Conservation (phyloP, 2,888 invertebrate species). For the Incurvaria masculella region DNA sequence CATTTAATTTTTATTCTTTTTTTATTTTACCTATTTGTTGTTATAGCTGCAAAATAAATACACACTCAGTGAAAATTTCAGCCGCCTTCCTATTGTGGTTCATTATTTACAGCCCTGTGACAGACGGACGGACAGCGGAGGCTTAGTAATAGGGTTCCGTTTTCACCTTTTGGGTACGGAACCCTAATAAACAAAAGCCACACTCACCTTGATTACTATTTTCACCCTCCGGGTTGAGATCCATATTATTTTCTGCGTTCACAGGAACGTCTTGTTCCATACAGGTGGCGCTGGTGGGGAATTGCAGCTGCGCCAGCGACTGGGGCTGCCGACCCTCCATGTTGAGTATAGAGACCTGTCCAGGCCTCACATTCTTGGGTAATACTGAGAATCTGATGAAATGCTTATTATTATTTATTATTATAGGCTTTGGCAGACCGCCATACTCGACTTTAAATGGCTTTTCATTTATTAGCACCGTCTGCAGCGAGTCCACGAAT, state of each 20-base stretch:
- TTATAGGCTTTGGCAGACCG: constrained; percentile 76
- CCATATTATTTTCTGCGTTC: not conserved
- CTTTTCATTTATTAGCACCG: constrained; percentile 75
- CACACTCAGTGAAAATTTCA: too few relatives aligned
- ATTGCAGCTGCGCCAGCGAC: constrained; percentile 4
- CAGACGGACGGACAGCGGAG: too few relatives aligned
- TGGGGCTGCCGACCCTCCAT: constrained; percentile 63
- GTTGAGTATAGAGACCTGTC: constrained; percentile 64
- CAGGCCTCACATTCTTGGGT: constrained; percentile 70
- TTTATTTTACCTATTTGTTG: too few relatives aligned
- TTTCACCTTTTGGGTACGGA: too few relatives aligned
- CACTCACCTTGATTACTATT: constrained; percentile 31
- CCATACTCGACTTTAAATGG: constrained; percentile 80
- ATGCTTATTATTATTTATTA: constrained; percentile 70
- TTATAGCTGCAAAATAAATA: too few relatives aligned
- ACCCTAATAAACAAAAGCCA: constrained; percentile 1
- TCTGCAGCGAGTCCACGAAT: constrained; percentile 74
- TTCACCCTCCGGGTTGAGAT: constrained; percentile 37
- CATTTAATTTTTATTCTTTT: too few relatives aligned
- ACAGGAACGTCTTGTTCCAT: not conserved
- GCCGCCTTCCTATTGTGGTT: too few relatives aligned
- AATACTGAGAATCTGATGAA: constrained; percentile 78
- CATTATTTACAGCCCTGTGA: too few relatives aligned
- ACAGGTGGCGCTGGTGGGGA: constrained; percentile 3
- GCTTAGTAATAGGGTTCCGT: too few relatives aligned